Percentiles rank a stretch among this genome's conserved stretches.
Conservation (phyloP, 1,140 invertebrate species). For the Phthorimaea operculella region DNA sequence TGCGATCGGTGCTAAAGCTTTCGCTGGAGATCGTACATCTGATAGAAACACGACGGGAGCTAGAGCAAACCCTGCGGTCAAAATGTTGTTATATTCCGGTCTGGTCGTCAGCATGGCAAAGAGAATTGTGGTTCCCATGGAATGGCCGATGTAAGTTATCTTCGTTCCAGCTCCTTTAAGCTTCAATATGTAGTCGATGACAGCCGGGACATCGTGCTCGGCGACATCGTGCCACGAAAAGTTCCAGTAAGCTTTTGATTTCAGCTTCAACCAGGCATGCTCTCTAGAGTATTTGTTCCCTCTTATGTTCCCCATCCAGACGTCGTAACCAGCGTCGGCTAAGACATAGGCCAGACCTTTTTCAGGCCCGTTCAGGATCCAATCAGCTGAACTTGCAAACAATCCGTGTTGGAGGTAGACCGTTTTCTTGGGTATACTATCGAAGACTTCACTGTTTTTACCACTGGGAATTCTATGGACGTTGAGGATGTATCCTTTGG, state of each 20-base stretch:
- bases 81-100: constrained; percentile 76
- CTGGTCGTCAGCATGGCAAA: constrained; percentile 73
- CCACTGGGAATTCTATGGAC: constrained; percentile 75
- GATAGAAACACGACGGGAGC: constrained; percentile 79
- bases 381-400: constrained; percentile 79
- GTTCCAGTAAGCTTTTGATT: constrained; percentile 71
- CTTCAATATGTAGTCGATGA: constrained; percentile 75
- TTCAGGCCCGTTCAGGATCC: constrained; percentile 76
- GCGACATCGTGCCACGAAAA: constrained; percentile 79
- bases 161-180: constrained; percentile 57
- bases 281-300: constrained; percentile 72
- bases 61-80: constrained; percentile 71
- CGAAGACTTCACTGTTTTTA: constrained; percentile 21
- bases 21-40: constrained; percentile 76
- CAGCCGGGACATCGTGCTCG: constrained; percentile 77
- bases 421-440: constrained; percentile 47
- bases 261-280: constrained; percentile 59
- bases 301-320: constrained; percentile 75
- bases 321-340: constrained; percentile 73
- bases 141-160: constrained; percentile 78
- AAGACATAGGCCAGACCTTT: constrained; percentile 72
- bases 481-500: constrained; percentile 79
- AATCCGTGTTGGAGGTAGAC: constrained; percentile 83
- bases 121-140: constrained; percentile 73
- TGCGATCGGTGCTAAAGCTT: constrained; percentile 69